A percentile compares a stretch with the other conserved stretches of the same genome.
Conservation (phyloP, 2,797 vertebrate species). For the Phrynocephalus guinanensis region DNA sequence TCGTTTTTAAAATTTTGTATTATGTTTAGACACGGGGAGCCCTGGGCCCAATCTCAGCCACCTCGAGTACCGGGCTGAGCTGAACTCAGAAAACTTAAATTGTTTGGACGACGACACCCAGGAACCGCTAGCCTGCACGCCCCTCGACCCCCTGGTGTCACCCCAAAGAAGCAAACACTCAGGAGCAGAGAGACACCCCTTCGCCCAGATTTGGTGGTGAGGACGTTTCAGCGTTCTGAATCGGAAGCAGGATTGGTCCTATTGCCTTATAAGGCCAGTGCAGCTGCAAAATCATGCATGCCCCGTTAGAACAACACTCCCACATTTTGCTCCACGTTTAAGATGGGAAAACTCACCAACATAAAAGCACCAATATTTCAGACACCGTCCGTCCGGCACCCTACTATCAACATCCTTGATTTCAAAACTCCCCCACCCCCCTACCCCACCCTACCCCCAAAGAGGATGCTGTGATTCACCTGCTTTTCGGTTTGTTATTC, state of each 20-base stretch:
- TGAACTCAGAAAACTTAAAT: too few species aligned
- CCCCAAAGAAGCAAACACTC: too few species aligned
- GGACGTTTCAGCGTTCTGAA: too few species aligned
- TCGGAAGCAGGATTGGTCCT: background rate
- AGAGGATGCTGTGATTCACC: conserved; percentile 43
- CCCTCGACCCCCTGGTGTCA: too few species aligned
- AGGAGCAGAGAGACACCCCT: too few species aligned
- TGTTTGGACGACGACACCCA: too few species aligned
- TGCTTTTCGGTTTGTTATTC: conserved; percentile 27
- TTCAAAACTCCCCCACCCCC: conserved; percentile 23
- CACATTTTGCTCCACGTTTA: conserved; percentile 37
- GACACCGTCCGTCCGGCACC: conserved; percentile 58
- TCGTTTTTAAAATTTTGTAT: background rate
- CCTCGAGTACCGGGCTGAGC: too few species aligned
- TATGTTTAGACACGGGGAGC: fast-evolving
- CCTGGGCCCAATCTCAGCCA: background rate
- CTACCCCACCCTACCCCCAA: background rate
- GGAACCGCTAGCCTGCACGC: too few species aligned
- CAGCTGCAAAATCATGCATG: conserved; percentile 31
- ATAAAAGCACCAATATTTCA: conserved; percentile 68
- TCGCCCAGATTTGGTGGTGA: fast-evolving
- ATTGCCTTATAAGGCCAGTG: background rate
- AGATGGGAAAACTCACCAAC: conserved; percentile 54
- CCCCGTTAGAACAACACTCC: conserved; percentile 48
- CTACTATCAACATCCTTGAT: background rate